Evolutionary conservation across 2,113 vertebrate genomes (phyloP).

Genomic region (Caloenas nicobarica): DNA sequence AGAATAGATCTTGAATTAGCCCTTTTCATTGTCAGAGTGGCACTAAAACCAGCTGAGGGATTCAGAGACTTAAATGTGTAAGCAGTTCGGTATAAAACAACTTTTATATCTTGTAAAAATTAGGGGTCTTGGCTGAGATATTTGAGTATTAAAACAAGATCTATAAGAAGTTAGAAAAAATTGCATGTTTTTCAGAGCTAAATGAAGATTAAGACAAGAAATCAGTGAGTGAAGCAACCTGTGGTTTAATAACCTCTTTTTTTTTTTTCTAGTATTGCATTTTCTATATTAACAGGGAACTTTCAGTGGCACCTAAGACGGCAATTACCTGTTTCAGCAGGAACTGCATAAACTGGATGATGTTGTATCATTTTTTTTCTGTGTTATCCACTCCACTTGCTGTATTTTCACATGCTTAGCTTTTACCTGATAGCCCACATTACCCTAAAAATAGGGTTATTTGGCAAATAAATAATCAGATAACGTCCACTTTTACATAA

Average conservation of each 20-base stretch:
- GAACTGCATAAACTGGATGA: not conserved
- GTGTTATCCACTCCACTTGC: not conserved
- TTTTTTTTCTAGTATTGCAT: not conserved
- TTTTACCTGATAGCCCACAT: not conserved
- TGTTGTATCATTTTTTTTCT: not conserved
- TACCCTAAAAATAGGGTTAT: conserved; percentile 8
- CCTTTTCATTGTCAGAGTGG: conserved; percentile 36
- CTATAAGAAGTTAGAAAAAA: not conserved
- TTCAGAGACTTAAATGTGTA: conserved; percentile 37
- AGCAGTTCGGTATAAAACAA: conserved; percentile 45
- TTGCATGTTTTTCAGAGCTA: not conserved
- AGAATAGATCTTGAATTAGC: conserved; percentile 61
- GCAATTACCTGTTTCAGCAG: not conserved
- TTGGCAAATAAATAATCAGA: not conserved
- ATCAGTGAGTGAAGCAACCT: not conserved
- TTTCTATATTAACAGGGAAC: not conserved
- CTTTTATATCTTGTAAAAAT: conserved; percentile 49
- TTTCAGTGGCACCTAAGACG: not conserved
- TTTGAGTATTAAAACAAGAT: not conserved
- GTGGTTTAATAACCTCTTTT: not conserved
- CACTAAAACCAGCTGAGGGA: conserved; percentile 49
- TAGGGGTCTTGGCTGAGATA: not conserved
- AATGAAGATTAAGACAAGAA: conserved; percentile 8
- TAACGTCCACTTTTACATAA: not conserved
- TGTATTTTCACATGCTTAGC: not conserved